These are phyloP conservation scores for Gobius niger DNA, from an alignment of 2,113 vertebrate species.

Conservation along the genomic window DNA sequence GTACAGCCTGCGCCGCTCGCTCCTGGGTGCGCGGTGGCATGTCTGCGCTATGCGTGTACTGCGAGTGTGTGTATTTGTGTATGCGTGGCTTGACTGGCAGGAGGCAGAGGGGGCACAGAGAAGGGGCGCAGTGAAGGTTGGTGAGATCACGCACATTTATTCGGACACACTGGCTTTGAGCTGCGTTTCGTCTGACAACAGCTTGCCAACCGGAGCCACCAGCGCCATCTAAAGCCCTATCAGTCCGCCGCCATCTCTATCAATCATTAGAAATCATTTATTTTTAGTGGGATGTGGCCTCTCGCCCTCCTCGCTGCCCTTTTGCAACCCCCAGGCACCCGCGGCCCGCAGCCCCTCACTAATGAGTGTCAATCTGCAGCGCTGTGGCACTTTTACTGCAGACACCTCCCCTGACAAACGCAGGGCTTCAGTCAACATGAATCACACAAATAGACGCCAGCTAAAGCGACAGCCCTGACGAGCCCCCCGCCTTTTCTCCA, in stretches of 20 bases:
- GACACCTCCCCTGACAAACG: conserved; percentile 81
- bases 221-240: conserved; percentile 62
- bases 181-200: conserved; percentile 74
- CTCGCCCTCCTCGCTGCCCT: conserved; percentile 63
- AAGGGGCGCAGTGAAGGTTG: conserved; percentile 49
- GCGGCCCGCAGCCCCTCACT: conserved; percentile 67
- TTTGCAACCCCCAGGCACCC: conserved; percentile 46
- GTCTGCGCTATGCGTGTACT: conserved; percentile 54
- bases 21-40: conserved; percentile 58
- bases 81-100: conserved; percentile 56
- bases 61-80: conserved; percentile 46
- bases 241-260: conserved; percentile 78
- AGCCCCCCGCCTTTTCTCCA: conserved; percentile 40
- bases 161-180: conserved; percentile 63
- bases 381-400: conserved; percentile 78
- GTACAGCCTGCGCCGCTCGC: conserved; percentile 31
- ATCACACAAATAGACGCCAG: conserved; percentile 66
- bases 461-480: conserved; percentile 65
- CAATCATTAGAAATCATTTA: conserved; percentile 81
- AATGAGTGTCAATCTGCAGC: conserved; percentile 81
- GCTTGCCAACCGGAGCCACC: conserved; percentile 69
- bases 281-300: conserved; percentile 80
- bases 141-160: conserved; percentile 39
- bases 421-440: conserved; percentile 81
- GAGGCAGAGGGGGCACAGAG: conserved; percentile 56